These are phyloP conservation scores for Nothoprocta perdicaria DNA, from an alignment of 2,113 vertebrate species.

Conservation along the genomic window DNA sequence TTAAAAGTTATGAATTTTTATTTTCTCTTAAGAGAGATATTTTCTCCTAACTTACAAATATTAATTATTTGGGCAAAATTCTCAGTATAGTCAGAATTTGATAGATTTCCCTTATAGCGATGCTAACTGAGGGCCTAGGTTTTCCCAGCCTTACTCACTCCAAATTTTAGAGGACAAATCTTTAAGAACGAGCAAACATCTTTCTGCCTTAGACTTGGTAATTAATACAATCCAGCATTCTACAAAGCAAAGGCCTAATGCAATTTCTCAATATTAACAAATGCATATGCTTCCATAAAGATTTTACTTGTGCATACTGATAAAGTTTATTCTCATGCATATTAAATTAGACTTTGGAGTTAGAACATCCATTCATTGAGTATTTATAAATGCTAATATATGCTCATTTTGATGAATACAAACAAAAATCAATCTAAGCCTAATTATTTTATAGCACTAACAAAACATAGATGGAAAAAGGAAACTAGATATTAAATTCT, in stretches of 20 bases:
- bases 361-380: conserved; percentile 44
- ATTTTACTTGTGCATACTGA: conserved; percentile 55
- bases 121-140: not conserved
- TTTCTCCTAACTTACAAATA: not conserved
- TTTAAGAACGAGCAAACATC: not conserved
- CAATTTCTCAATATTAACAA: conserved; percentile 33
- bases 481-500: conserved; percentile 51
- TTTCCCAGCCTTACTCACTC: not conserved
- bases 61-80: not conserved
- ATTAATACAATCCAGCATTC: not conserved
- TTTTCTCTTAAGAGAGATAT: not conserved
- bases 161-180: not conserved
- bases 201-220: not conserved
- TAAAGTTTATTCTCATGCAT: conserved; percentile 59
- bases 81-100: not conserved
- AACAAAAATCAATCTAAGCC: conserved; percentile 62
- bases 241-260: not conserved
- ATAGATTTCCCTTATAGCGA: not conserved
- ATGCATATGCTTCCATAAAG: conserved; percentile 22
- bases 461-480: conserved; percentile 48
- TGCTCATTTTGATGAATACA: conserved; percentile 67
- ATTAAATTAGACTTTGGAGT: conserved; percentile 61
- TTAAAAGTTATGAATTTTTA: not conserved
- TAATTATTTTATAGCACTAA: conserved; percentile 52
- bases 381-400: conserved; percentile 70